These are phyloP conservation scores for Lysandra bellargus DNA, from an alignment of 2,888 invertebrate species.

Conservation along the genomic window DNA sequence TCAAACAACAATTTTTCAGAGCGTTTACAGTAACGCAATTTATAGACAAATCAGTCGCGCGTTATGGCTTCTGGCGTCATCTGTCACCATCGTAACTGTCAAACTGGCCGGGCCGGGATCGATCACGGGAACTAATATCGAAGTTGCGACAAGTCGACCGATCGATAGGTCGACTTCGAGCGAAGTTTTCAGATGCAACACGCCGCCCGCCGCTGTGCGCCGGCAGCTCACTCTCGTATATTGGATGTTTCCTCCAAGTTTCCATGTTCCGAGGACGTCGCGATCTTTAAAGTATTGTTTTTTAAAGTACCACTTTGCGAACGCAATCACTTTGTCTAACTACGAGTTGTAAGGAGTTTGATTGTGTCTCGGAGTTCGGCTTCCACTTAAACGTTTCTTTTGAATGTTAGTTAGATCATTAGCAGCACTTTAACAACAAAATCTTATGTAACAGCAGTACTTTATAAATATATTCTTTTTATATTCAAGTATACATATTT, in stretches of 20 bases:
- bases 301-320: conserved; percentile 39
- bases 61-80: conserved; percentile 72
- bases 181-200: conserved; percentile 65
- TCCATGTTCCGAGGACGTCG: conserved; percentile 52
- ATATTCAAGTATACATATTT: background rate
- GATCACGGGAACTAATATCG: conserved; percentile 78
- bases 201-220: conserved; percentile 46
- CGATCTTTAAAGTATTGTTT: conserved; percentile 58
- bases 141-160: conserved; percentile 58
- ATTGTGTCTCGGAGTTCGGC: conserved; percentile 16
- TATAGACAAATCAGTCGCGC: conserved; percentile 69
- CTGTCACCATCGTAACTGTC: conserved; percentile 77
- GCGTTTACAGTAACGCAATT: conserved; percentile 33
- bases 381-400: background rate
- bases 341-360: conserved; percentile 17
- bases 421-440: background rate
- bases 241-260: conserved; percentile 71
- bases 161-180: conserved; percentile 44
- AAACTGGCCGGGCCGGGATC: conserved; percentile 70
- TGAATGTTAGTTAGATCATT: background rate
- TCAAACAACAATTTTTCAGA: conserved; percentile 33
- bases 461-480: background rate
- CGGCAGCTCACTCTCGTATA: conserved; percentile 64
- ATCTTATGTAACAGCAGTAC: background rate
- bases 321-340: conserved; percentile 32